Evolutionary conservation across 1,140 invertebrate species (phyloP).

Genomic region (Drosophila pallidifrons): DNA sequence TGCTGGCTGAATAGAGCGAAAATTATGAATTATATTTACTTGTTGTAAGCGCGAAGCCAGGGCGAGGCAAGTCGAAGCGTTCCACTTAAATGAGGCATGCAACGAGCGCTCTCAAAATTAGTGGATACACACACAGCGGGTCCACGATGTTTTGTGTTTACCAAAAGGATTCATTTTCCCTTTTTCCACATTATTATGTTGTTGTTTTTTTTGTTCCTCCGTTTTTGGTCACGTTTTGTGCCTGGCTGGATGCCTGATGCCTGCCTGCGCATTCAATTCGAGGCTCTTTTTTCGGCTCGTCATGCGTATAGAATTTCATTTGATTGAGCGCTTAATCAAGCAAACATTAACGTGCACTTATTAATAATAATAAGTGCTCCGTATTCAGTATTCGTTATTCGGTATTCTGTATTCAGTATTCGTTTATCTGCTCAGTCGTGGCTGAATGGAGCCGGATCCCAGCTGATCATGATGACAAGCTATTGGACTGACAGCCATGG

Average conservation of each 20-base stretch:
- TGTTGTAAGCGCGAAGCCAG: conserved; percentile 32
- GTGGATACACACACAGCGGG: conserved; percentile 38
- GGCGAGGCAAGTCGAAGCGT: conserved; percentile 20
- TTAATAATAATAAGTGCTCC: conserved; percentile 77
- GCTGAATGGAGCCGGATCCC: conserved; percentile 65
- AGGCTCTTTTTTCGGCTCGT: conserved; percentile 50
- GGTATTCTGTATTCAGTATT: conserved; percentile 24
- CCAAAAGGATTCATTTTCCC: conserved; percentile 46
- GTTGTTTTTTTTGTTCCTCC: background rate
- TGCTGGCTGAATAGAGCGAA: conserved; percentile 49
- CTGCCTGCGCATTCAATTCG: conserved; percentile 45
- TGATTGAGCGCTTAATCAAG: conserved; percentile 82
- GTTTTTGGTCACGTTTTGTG: conserved; percentile 21
- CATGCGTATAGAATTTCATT: conserved; percentile 83
- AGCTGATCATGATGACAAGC: conserved; percentile 41
- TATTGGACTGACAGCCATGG: conserved; percentile 9
- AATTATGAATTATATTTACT: conserved; percentile 79
- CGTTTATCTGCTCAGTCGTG: conserved; percentile 77
- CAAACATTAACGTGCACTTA: conserved; percentile 82
- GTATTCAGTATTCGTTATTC: conserved; percentile 27
- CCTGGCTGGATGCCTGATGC: conserved; percentile 12
- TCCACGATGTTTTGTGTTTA: conserved; percentile 26
- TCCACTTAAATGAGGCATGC: conserved; percentile 63
- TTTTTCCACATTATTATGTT: conserved; percentile 1
- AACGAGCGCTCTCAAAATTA: conserved; percentile 45